Evolutionary conservation across 2,113 vertebrate genomes (phyloP).

Genomic region (Camelus dromedarius): DNA sequence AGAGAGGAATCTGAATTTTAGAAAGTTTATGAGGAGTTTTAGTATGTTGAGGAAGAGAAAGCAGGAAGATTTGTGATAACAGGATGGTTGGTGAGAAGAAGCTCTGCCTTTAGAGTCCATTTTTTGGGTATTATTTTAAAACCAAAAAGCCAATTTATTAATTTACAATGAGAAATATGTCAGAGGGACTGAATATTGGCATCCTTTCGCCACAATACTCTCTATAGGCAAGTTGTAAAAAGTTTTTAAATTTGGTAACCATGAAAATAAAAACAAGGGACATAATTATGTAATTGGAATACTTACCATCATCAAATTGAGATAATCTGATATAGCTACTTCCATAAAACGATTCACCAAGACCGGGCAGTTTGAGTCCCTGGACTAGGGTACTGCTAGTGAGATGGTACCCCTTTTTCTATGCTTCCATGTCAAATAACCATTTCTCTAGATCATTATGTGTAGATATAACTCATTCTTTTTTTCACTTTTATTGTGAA

Average conservation of each 20-base stretch:
- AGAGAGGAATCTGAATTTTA: background rate
- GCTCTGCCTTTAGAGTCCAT: background rate
- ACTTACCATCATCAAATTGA: background rate
- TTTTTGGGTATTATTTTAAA: constrained; percentile 9
- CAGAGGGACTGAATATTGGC: background rate
- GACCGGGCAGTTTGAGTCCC: background rate
- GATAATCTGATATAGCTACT: background rate
- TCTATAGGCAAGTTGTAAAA: background rate
- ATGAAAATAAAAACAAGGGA: background rate
- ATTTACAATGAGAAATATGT: background rate
- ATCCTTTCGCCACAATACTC: background rate
- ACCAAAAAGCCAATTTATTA: background rate
- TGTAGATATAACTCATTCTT: background rate
- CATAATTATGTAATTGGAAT: background rate
- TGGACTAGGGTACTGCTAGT: background rate
- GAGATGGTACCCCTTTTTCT: background rate
- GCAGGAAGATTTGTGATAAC: background rate
- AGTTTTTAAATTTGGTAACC: background rate
- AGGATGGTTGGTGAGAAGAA: background rate
- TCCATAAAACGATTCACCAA: background rate
- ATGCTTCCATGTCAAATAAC: background rate
- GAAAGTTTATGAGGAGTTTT: background rate
- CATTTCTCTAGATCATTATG: background rate
- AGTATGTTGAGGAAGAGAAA: background rate
- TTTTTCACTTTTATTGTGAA: background rate